Percentiles rank a stretch among this genome's conserved stretches.
Evolutionary conservation across 2,797 vertebrate genomes (phyloP).

Genomic region (Centroberyx gerrardi): DNA sequence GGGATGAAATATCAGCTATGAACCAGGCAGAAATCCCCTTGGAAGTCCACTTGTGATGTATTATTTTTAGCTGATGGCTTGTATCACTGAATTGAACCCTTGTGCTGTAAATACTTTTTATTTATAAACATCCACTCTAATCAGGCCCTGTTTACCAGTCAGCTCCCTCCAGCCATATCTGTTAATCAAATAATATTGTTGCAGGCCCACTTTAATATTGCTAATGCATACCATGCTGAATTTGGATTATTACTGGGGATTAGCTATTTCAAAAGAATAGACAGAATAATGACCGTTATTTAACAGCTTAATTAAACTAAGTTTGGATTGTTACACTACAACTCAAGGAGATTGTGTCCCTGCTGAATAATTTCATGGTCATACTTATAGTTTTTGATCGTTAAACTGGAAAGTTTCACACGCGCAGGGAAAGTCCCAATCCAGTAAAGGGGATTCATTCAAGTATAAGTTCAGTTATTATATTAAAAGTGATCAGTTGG

Average conservation of each 20-base stretch:
- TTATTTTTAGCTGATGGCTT: conserved; percentile 58
- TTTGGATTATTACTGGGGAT: background rate
- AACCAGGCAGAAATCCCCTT: conserved; percentile 40
- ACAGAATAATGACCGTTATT: background rate
- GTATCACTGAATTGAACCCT: conserved; percentile 34
- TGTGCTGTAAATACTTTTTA: conserved; percentile 28
- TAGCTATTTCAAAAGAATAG: background rate
- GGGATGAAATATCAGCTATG: conserved; percentile 1
- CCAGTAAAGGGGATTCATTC: too few species aligned
- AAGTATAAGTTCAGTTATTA: background rate
- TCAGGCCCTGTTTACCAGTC: background rate
- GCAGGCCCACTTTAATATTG: background rate
- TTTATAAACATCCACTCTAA: conserved; percentile 21
- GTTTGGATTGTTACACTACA: background rate
- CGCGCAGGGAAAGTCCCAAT: background rate
- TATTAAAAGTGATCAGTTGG: background rate
- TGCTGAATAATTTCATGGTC: background rate
- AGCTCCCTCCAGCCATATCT: background rate
- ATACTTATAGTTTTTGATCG: background rate
- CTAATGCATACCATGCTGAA: background rate
- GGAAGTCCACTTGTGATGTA: conserved; percentile 35
- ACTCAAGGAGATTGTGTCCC: background rate
- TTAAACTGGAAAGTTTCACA: background rate
- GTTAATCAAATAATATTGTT: background rate
- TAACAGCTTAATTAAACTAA: background rate